Evolutionary conservation across 2,888 invertebrate species (phyloP), one percentile per base, ranked within the genome.

Genomic region (Mesochorus sp.): DNA sequence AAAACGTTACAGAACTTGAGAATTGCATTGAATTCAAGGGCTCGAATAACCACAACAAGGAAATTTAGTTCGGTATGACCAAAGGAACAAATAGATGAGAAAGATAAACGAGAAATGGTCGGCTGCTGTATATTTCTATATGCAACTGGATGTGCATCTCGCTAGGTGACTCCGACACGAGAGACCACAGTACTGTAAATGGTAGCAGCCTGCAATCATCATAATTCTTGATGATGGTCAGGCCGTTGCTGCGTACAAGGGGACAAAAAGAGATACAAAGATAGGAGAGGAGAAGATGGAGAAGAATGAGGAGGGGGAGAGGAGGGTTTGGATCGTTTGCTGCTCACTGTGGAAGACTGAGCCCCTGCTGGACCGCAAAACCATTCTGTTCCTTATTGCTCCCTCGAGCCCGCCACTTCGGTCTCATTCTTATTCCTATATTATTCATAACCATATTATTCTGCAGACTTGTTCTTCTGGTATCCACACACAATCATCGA

Each of bases 191-290:
- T 88, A 88, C 88, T 89, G 89, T 88, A 89, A 89, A 88, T 89
- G 88, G 89, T 89, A 88, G 88, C 89, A 88, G 86, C 83, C 85
- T 85, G 87, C 86, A 89, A 89, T 89, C 89, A 89, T 88, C 89
- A 88, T 89, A 89, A 88, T 88, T 88, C 87, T 85, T 84, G 84
- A 86, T 83, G 86, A 87, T 87, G 85, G 85, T 80, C 83, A n/a
- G 81, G 81, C 49, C 81, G 76, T 71, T 76, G 68, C 66, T n/a
- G 12, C 70, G 80, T 66, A 80, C 72, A 80, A 78, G 62, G 34
- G 66, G 26, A 55, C 59, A 59, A 53, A 73, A 62, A 61, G 61
- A 62, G 71, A 80, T 51, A 79, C 53, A 51, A 47, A 70, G 76
- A 80, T 70, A 68, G 49, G 53, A 53, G 31, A 34, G 42, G 31